These are phyloP conservation scores for Xanthorhoe designata DNA, from an alignment of 2,888 invertebrate genomes.

Conservation along the genomic window DNA sequence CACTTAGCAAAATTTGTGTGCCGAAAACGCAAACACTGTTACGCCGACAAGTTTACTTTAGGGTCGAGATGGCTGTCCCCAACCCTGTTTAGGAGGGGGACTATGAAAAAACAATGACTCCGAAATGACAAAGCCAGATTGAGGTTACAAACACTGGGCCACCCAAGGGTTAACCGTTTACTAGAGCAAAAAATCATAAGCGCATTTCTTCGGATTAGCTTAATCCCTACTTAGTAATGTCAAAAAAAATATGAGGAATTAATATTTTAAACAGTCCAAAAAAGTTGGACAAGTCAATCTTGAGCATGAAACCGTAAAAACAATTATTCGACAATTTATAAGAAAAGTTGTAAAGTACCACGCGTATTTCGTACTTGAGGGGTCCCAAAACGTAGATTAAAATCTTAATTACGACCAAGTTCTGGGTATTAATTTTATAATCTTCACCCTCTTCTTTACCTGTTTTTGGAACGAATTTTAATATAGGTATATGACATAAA, in stretches of 20 bases:
- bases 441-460: slow-evolving; percentile 59
- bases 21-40: slow-evolving; percentile 61
- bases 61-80: slow-evolving; percentile 54
- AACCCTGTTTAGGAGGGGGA: slow-evolving; percentile 59
- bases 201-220: slow-evolving; percentile 38
- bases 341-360: slow-evolving; percentile 66
- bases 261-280: background rate
- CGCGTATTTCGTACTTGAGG: slow-evolving; percentile 66
- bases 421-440: slow-evolving; percentile 74
- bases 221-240: slow-evolving; percentile 22
- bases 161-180: slow-evolving; percentile 45
- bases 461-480: slow-evolving; percentile 52
- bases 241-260: background rate
- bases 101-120: slow-evolving; percentile 65
- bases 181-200: slow-evolving; percentile 37
- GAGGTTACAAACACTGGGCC: slow-evolving; percentile 55
- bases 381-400: slow-evolving; percentile 68
- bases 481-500: too few relatives aligned
- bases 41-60: slow-evolving; percentile 65
- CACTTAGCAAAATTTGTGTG: slow-evolving; percentile 57
- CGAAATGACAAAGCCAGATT: slow-evolving; percentile 62
- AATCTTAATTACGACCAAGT: slow-evolving; percentile 79
- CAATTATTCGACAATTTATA: slow-evolving; percentile 73
- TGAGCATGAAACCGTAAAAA: slow-evolving; percentile 55
- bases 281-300: slow-evolving; percentile 39